A percentile compares a stretch with the other conserved stretches of the same genome.
Evolutionary conservation across 2,113 vertebrate genomes (phyloP).

Genomic region (Ophiodon elongatus): DNA sequence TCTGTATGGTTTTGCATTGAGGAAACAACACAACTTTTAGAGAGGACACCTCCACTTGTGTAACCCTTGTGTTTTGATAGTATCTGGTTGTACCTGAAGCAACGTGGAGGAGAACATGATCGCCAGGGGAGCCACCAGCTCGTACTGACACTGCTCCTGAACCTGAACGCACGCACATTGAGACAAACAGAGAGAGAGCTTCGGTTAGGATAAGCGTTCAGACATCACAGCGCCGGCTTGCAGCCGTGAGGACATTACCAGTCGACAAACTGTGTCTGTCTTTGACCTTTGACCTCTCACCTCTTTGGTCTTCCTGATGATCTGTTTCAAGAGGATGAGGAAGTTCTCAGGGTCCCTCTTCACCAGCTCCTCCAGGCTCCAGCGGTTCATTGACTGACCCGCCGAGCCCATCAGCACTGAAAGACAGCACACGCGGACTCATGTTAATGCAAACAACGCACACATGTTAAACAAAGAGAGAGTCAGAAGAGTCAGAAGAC

Average conservation of each 20-base stretch:
- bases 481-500: not conserved
- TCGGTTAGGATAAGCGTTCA: not conserved
- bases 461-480: not conserved
- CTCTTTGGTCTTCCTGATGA: conserved; percentile 91
- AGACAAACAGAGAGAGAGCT: not conserved
- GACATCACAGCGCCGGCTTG: not conserved
- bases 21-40: conserved; percentile 10
- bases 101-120: conserved; percentile 94
- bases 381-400: conserved; percentile 95
- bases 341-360: conserved; percentile 93
- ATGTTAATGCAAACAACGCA: not conserved
- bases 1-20: conserved; percentile 1
- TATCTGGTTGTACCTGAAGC: conserved; percentile 86
- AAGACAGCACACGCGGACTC: conserved; percentile 10
- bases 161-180: conserved; percentile 81
- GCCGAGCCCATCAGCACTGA: conserved; percentile 79
- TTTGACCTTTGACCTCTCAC: conserved; percentile 76
- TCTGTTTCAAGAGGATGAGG: conserved; percentile 95
- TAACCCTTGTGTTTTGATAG: not conserved
- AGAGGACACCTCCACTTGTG: not conserved
- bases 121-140: conserved; percentile 91
- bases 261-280: too few species aligned
- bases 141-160: conserved; percentile 92
- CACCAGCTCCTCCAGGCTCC: conserved; percentile 96
- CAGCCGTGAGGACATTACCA: not conserved